phyloP scores from a whole-genome alignment of 1,140 invertebrate species.

The Theocolax elegans region DNA sequence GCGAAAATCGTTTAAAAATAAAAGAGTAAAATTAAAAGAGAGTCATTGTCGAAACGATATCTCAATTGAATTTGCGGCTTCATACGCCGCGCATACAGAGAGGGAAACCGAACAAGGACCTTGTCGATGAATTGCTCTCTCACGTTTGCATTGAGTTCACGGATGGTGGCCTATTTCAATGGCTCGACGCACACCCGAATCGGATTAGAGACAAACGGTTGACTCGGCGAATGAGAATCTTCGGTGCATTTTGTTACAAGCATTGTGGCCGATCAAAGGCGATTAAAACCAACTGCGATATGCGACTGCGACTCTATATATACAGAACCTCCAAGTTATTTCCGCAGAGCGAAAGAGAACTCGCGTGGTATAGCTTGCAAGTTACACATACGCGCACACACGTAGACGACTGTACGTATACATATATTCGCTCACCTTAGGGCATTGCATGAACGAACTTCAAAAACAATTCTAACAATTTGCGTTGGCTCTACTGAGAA shows the following conservation, averaged over 20 bases:
- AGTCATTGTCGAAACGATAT: conserved; percentile 25
- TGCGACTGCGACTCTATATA: not conserved
- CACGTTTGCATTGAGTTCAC: conserved; percentile 45
- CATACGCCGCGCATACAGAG: no score
- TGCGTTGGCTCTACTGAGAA: not conserved
- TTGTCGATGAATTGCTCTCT: not conserved
- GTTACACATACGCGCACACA: no score
- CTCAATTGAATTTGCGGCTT: conserved; percentile 46
- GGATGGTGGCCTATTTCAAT: conserved; percentile 55
- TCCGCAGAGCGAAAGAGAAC: not conserved
- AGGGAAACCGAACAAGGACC: not conserved
- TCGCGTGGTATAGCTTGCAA: no score
- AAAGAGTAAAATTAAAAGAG: no score
- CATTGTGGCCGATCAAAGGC: conserved; percentile 41
- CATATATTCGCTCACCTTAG: not conserved
- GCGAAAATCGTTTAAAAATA: no score
- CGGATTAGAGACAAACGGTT: conserved; percentile 52
- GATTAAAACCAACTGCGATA: conserved; percentile 7
- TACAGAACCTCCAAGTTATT: not conserved
- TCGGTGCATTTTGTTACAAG: conserved; percentile 43
- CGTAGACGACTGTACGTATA: not conserved
- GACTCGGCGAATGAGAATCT: conserved; percentile 52
- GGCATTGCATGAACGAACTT: not conserved
- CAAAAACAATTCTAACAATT: conserved; percentile 8
- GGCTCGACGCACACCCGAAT: conserved; percentile 44